These are phyloP conservation scores for Plestiodon gilberti DNA, from an alignment of 2,113 vertebrate genomes.

Conservation along the genomic window DNA sequence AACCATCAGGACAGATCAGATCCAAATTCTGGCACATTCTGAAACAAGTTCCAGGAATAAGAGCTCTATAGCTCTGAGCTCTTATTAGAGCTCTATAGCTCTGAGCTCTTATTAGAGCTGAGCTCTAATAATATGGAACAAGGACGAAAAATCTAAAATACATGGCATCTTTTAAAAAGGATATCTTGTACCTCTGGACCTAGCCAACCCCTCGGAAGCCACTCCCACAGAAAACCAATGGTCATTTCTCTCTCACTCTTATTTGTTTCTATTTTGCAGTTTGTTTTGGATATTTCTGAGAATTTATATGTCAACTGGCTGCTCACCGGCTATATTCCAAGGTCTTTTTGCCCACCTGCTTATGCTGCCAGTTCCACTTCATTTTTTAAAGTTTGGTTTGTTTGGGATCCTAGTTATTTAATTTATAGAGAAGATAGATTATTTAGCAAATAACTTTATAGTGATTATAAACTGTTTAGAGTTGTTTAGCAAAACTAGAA, in stretches of 20 bases:
- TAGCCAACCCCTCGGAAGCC: background rate
- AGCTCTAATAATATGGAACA: background rate
- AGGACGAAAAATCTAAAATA: background rate
- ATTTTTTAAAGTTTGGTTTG: too few relatives aligned
- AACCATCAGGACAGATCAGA: background rate
- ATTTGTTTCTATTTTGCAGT: background rate
- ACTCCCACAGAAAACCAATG: background rate
- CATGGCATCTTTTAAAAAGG: background rate
- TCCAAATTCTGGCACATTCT: background rate
- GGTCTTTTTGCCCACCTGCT: constrained; percentile 32
- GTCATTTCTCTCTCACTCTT: background rate
- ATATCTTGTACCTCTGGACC: background rate
- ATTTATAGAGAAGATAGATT: background rate
- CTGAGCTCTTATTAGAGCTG: too few relatives aligned
- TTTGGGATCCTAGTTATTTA: background rate
- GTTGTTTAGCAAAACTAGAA: background rate
- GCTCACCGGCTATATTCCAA: background rate
- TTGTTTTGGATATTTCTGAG: background rate
- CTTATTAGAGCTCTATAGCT: too few relatives aligned
- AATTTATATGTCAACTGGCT: background rate
- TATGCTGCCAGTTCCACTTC: constrained; percentile 18
- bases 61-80: too few relatives aligned
- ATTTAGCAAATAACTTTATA: background rate
- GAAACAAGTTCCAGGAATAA: background rate
- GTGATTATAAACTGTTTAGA: background rate